Conservation (phyloP, 1,140 invertebrate genomes). For the Drosophila ercepeae region DNA sequence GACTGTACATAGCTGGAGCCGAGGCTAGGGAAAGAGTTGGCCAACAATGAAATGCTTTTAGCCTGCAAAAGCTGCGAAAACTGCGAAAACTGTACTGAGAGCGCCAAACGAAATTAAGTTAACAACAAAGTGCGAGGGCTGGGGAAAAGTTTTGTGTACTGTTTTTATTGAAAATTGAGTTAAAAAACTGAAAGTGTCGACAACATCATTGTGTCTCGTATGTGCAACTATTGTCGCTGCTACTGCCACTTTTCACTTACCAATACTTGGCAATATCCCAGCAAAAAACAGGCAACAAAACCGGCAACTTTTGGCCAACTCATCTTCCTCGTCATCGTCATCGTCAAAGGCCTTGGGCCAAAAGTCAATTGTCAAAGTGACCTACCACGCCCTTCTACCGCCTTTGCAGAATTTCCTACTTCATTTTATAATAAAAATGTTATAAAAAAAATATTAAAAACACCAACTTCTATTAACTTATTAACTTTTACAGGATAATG, state of each 20-base stretch:
- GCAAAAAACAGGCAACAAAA: background rate
- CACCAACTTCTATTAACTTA: background rate
- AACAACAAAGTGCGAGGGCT: constrained; percentile 59
- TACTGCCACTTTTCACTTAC: background rate
- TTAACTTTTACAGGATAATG: background rate
- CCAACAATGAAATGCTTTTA: constrained; percentile 82
- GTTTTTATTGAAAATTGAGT: constrained; percentile 79
- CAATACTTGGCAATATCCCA: constrained; percentile 1
- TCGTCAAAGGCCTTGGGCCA: background rate
- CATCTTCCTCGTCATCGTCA: background rate
- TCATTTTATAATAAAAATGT: background rate
- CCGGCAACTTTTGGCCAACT: background rate
- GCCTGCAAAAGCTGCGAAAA: constrained; percentile 44
- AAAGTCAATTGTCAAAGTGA: background rate
- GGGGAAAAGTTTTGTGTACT: constrained; percentile 62
- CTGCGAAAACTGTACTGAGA: constrained; percentile 9
- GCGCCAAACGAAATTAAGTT: constrained; percentile 73
- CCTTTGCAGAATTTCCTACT: background rate
- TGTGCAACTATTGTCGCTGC: constrained; percentile 2
- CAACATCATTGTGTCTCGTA: constrained; percentile 19
- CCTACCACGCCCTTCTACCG: background rate
- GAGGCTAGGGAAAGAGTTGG: constrained; percentile 48
- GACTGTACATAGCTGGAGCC: constrained; percentile 4
- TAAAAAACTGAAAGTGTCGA: constrained; percentile 76
- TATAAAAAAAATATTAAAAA: background rate